Percentiles rank a stretch among this genome's conserved stretches.
Conservation (phyloP, 2,797 vertebrate species). For the Aeoliscus strigatus region DNA sequence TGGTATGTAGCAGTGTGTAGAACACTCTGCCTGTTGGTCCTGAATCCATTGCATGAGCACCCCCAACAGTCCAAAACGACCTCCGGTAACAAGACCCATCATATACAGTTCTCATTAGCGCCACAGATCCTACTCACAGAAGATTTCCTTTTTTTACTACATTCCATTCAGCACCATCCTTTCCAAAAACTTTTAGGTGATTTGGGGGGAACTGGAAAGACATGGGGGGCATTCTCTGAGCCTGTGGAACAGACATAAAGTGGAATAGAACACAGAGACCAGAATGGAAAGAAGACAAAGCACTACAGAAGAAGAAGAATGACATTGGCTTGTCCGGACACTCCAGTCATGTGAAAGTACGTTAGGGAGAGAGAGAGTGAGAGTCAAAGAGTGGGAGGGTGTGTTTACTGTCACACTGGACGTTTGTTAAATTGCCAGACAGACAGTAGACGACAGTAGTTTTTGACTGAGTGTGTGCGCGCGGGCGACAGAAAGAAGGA, state of each 20-base stretch:
- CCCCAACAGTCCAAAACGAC: no score
- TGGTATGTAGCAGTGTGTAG: no score
- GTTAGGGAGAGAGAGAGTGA: no score
- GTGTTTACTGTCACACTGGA: slow-evolving; percentile 16
- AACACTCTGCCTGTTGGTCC: no score
- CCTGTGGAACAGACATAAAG: slow-evolving; percentile 1
- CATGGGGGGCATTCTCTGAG: slow-evolving; percentile 11
- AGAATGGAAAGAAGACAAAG: slow-evolving; percentile 2
- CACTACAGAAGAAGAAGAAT: not conserved
- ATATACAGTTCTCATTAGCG: no score
- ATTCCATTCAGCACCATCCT: no score
- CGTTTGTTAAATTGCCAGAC: slow-evolving; percentile 26
- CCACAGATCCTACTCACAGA: no score
- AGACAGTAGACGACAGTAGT: slow-evolving; percentile 19
- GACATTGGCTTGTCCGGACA: slow-evolving; percentile 30
- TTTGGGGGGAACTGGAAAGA: slow-evolving; percentile 5
- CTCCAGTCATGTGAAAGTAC: slow-evolving; percentile 20
- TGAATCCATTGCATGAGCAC: no score
- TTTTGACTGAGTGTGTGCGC: slow-evolving; percentile 2
- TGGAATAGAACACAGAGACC: not conserved
- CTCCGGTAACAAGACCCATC: no score
- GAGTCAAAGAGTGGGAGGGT: not conserved
- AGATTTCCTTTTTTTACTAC: no score
- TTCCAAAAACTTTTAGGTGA: no score
- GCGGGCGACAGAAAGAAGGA: slow-evolving; percentile 4